These are phyloP conservation scores for Phalacrocorax pelagicus DNA, from an alignment of 2,113 vertebrate species.

Conservation along the genomic window DNA sequence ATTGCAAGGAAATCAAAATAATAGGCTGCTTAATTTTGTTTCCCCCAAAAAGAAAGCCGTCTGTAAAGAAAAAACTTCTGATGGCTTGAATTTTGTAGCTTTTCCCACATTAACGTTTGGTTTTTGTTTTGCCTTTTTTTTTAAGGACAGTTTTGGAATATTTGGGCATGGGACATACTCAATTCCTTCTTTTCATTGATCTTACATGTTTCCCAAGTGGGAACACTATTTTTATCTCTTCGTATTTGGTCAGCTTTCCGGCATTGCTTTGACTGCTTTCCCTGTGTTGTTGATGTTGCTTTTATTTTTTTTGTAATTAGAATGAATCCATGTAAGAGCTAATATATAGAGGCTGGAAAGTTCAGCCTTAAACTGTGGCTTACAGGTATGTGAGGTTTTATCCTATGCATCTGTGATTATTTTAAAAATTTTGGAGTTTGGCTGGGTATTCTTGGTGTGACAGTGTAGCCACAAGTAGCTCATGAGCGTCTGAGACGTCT, in stretches of 20 bases:
- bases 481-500: not conserved
- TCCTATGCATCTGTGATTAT: not conserved
- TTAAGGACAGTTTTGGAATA: not conserved
- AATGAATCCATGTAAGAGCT: not conserved
- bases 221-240: not conserved
- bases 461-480: not conserved
- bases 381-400: not conserved
- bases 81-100: not conserved
- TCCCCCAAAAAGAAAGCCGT: not conserved
- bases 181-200: not conserved
- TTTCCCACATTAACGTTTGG: not conserved
- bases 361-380: not conserved
- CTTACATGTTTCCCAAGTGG: not conserved
- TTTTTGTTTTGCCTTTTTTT: not conserved
- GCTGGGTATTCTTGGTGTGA: not conserved
- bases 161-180: not conserved
- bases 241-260: not conserved
- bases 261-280: not conserved
- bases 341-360: not conserved
- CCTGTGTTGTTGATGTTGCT: rapidly evolving
- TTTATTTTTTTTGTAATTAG: not conserved
- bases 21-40: not conserved
- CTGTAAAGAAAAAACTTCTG: not conserved
- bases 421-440: not conserved
- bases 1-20: not conserved